These are phyloP conservation scores for Cassiopea andromeda DNA, from an alignment of 30 jellyfish, hydroid and myxozoan species.

Conservation along the genomic window DNA sequence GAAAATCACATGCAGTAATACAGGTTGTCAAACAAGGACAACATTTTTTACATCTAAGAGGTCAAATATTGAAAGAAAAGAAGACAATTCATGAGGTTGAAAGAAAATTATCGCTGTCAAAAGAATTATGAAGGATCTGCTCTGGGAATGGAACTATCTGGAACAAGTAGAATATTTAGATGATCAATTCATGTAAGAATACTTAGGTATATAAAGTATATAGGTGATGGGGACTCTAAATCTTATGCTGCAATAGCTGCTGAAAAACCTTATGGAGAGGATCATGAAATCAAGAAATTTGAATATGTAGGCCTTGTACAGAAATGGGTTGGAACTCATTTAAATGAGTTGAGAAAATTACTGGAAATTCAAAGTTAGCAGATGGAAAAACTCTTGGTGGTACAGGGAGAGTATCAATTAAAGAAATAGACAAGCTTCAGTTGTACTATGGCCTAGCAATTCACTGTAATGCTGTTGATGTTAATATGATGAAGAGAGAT, in stretches of 20 bases:
- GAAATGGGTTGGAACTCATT: neutral
- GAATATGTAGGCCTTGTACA: neutral
- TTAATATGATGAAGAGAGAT: neutral
- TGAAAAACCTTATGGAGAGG: neutral
- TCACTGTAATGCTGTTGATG: neutral
- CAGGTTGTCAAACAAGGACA: conserved; percentile 2
- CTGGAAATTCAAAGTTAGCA: neutral
- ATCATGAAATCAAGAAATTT: neutral
- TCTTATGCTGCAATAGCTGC: neutral
- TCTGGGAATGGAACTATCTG: neutral
- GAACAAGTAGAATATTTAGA: neutral
- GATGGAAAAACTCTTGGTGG: neutral
- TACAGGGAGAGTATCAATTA: neutral
- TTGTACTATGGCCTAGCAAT: neutral
- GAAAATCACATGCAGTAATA: neutral
- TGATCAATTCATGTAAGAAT: neutral
- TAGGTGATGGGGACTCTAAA: neutral
- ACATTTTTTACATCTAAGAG: conserved; percentile 14
- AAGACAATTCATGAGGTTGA: neutral
- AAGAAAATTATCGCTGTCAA: neutral
- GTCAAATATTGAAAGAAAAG: conserved; percentile 9
- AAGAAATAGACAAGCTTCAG: neutral
- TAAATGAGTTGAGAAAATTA: too few species aligned
- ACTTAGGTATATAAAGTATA: neutral
- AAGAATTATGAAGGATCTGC: neutral